phyloP scores from a whole-genome alignment of 64 coral and sea anemone genomes.

The Pachyseris speciosa region DNA sequence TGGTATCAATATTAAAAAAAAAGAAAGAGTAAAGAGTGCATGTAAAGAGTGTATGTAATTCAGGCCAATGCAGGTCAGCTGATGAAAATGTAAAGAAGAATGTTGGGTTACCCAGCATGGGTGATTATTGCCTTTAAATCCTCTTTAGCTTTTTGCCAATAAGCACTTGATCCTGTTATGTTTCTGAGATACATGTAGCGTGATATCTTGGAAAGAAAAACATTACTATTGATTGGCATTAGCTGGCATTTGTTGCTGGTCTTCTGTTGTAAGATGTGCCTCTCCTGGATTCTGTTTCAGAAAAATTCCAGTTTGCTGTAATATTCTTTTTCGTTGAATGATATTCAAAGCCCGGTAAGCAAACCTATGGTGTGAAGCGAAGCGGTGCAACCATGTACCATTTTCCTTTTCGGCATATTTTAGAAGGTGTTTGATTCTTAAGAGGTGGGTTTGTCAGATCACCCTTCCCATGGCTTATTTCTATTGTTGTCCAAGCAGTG shows the following conservation, averaged over 20 bases:
- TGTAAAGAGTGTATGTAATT: slow-evolving; percentile 7
- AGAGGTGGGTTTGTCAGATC: background rate
- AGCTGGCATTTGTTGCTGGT: slow-evolving; percentile 4
- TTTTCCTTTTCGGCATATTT: background rate
- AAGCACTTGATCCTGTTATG: background rate
- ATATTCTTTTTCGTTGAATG: background rate
- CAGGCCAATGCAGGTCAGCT: background rate
- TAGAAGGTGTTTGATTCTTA: background rate
- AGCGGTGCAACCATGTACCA: background rate
- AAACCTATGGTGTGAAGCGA: background rate
- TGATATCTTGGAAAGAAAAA: slow-evolving; percentile 13
- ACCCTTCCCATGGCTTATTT: background rate
- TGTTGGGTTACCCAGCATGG: slow-evolving; percentile 3
- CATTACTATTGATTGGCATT: background rate
- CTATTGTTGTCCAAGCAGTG: background rate
- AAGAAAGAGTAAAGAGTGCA: too few relatives aligned
- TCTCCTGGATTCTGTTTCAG: too few relatives aligned
- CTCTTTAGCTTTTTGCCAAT: background rate
- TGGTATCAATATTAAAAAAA: background rate
- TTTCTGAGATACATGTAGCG: background rate
- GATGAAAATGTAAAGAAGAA: slow-evolving; percentile 35
- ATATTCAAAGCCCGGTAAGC: background rate
- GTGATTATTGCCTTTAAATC: background rate
- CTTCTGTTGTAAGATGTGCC: slow-evolving; percentile 29
- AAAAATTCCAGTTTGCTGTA: background rate